Percentiles rank a stretch among this genome's conserved stretches.
Conservation (phyloP, 2,797 vertebrate genomes). For the Glossophaga mutica region DNA sequence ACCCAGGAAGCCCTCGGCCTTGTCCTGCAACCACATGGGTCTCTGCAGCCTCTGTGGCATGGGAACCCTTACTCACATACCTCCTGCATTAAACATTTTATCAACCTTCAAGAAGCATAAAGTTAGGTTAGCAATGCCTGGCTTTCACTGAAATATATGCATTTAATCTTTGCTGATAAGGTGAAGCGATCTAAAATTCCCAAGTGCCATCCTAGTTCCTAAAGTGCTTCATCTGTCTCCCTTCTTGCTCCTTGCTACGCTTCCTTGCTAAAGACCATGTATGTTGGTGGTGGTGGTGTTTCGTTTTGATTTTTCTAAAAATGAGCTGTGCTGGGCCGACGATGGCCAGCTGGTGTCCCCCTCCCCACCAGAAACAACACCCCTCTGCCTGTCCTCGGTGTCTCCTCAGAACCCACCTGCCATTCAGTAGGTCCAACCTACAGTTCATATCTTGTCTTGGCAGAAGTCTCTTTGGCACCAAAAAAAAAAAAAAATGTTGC, state of each 20-base stretch:
- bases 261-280: neutral
- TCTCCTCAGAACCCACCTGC: neutral
- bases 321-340: neutral
- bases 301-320: neutral
- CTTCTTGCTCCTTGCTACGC: neutral
- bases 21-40: neutral
- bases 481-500: neutral
- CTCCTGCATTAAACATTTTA: neutral
- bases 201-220: neutral
- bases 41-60: neutral
- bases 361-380: neutral
- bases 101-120: neutral
- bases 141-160: neutral
- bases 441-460: neutral
- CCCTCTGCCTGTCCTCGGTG: too few species aligned
- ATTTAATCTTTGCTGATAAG: neutral
- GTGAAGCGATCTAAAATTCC: conserved; percentile 8
- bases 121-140: neutral
- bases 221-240: neutral
- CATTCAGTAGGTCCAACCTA: neutral
- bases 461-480: neutral
- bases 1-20: neutral
- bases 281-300: neutral
- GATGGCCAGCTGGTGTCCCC: neutral
- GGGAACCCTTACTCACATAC: neutral